Evolutionary conservation across 2,113 vertebrate species (phyloP), one percentile per base, ranked within the genome.

Genomic region (Rhinogobius similis): DNA sequence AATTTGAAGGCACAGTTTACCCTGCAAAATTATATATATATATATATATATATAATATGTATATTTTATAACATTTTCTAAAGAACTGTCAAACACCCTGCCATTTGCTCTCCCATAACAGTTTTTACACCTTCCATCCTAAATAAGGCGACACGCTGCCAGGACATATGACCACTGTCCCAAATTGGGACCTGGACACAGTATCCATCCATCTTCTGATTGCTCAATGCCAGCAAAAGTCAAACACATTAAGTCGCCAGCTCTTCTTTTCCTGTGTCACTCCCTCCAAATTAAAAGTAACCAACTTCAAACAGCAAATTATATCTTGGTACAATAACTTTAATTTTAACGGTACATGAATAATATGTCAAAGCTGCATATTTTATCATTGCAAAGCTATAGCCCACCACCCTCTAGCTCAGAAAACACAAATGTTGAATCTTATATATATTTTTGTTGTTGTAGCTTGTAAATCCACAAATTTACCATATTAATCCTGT

Each of bases 41-140:
- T 24, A 36, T 8, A 36, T 36, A 1, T n/a, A n/a, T n/a, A n/a
- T n/a, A n/a, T n/a, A n/a, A n/a, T n/a, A n/a, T n/a, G n/a, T n/a
- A n/a, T n/a, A n/a, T n/a, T n/a, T n/a, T n/a, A n/a, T n/a, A n/a
- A n/a, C n/a, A n/a, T n/a, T n/a, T n/a, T n/a, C n/a, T n/a, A n/a
- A n/a, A n/a, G n/a, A n/a, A n/a, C n/a, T 87, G 89, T 82, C 86
- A 86, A 82, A 89, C 88, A 88, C 83, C 89, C 79, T 91, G 81
- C 90, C 92, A 91, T 92, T 88, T 92, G 92, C 94, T 94, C 77
- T 43, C 83, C 87, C 89, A 85, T 94, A 68, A 92, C 93, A 92
- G 83, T 92, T 94, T 95, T 95, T 94, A 94, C 94, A 93, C 92
- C 93, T 94, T 94, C 93, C 85, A 91, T 94, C 58, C 94, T 95